Percentiles rank a stretch among this genome's conserved stretches.
These are phyloP conservation scores for Sander lucioperca DNA, from an alignment of 2,113 vertebrate genomes.

Conservation along the genomic window DNA sequence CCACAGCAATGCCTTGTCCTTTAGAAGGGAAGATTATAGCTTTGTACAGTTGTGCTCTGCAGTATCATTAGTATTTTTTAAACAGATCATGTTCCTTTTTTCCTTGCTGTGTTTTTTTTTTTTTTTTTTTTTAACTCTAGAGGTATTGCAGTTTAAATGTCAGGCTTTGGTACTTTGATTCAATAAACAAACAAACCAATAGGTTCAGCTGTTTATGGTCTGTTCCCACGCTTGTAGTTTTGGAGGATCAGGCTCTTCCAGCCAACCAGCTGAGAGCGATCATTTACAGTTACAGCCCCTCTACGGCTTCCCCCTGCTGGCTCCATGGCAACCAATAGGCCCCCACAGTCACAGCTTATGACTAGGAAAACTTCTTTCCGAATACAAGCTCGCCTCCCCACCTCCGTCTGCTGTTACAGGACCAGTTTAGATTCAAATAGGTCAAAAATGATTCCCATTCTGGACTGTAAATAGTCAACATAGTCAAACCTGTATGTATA, in stretches of 20 bases:
- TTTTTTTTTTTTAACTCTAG: not conserved
- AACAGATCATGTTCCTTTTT: not conserved
- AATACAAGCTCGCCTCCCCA: not conserved
- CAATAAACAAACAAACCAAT: not conserved
- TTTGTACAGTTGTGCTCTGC: conserved; percentile 23
- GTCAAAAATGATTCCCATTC: conserved; percentile 15
- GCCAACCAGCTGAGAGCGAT: conserved; percentile 42
- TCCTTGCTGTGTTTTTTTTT: not conserved
- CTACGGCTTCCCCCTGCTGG: not conserved
- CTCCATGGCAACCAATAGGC: not conserved
- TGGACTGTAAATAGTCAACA: conserved; percentile 62
- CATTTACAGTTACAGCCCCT: conserved; percentile 17
- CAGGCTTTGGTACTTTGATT: not conserved
- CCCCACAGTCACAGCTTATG: not conserved
- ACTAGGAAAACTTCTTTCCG: not conserved
- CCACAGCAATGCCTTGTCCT: not conserved
- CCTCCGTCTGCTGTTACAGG: conserved; percentile 9
- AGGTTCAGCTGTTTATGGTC: not conserved
- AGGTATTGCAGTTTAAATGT: not conserved
- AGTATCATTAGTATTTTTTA: not conserved
- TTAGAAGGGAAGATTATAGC: not conserved
- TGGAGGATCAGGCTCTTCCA: not conserved
- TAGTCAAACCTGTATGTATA: conserved; percentile 35
- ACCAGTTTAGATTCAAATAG: conserved; percentile 21
- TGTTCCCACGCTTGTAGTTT: not conserved